Conservation (phyloP, 2,888 invertebrate genomes). For the Pristionchus fissidentatus region DNA sequence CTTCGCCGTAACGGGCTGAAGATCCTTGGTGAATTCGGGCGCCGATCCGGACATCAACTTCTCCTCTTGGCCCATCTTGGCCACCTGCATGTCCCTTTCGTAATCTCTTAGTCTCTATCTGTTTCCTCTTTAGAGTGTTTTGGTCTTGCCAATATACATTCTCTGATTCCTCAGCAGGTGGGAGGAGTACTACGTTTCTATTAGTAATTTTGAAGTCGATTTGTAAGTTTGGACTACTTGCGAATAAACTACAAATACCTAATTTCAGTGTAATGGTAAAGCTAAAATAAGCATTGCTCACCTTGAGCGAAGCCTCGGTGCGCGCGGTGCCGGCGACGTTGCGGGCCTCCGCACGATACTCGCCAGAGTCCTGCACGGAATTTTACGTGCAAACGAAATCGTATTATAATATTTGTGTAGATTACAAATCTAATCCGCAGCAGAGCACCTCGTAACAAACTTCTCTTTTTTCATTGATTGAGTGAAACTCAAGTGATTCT, state of each 20-base stretch:
- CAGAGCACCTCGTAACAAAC: background rate
- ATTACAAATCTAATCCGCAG: background rate
- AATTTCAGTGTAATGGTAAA: background rate
- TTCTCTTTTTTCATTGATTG: too few species aligned
- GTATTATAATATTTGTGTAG: background rate
- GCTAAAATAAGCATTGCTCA: conserved; percentile 35
- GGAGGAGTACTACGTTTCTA: too few species aligned
- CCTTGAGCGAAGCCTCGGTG: conserved; percentile 67
- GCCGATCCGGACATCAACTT: conserved; percentile 76
- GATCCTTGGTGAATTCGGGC: conserved; percentile 85
- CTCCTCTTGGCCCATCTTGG: conserved; percentile 57
- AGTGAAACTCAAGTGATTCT: too few species aligned
- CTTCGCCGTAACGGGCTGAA: conserved; percentile 86
- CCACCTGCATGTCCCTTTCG: conserved; percentile 42
- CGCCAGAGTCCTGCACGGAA: conserved; percentile 77
- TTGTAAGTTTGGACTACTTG: too few species aligned
- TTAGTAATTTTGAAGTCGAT: too few species aligned
- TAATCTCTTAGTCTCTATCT: background rate
- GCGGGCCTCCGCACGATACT: conserved; percentile 90
- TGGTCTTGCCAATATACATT: conserved; percentile 34
- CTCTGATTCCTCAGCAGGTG: too few species aligned
- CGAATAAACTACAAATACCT: too few species aligned
- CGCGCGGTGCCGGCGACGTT: conserved; percentile 82
- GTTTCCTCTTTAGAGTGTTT: background rate
- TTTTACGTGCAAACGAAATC: background rate